Evolutionary conservation across 2,888 invertebrate species (phyloP), one percentile per base, ranked within the genome.

Genomic region (Schrankia costaestrigalis): DNA sequence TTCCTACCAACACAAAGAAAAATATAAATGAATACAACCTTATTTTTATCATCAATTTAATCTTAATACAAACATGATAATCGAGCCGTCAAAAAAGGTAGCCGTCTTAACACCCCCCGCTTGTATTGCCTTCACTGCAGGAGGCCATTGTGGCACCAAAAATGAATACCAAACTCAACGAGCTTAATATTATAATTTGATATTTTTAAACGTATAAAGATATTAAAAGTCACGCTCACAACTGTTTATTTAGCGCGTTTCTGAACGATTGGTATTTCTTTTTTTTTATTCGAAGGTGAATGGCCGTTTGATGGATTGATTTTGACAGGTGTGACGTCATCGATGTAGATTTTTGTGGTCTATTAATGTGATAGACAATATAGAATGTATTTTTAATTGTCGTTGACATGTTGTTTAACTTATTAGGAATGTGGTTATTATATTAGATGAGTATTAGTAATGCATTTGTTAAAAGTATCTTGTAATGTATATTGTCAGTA

Each of bases 121-220:
- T 14, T 45, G 25, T 31, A n/a, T 48, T 9, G 26, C 46, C 55
- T 47, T 40, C 75, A 7, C 82, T 47, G 52, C 84, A 56, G 84
- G 86, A 70, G 56, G 45, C 76, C 79, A 71, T 86, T 85, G 83
- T 85, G 67, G 59, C 42, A 38, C 51, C 71, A 77, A 74, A 85
- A 85, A 86, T 82, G 86, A 77, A 77, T 68, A 76, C 50, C 56
- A 62, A 62, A 60, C 63, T 61, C 75, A 71, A 74, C 78, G 47
- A 77, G 75, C 72, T 81, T 82, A 84, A 85, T 85, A 85, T 85
- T 86, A 86, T 86, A 86, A 86, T 86, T 85, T 86, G 86, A 86
- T 86, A 86, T 86, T 85, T 84, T 81, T 71, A 80, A 84, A 81
- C 71, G 83, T 75, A 85, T 86, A 82, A 78, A 85, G 82, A 85